Evolutionary conservation across 2,113 vertebrate species (phyloP), one percentile per base, ranked within the genome.

Genomic region (Oncorhynchus masou): DNA sequence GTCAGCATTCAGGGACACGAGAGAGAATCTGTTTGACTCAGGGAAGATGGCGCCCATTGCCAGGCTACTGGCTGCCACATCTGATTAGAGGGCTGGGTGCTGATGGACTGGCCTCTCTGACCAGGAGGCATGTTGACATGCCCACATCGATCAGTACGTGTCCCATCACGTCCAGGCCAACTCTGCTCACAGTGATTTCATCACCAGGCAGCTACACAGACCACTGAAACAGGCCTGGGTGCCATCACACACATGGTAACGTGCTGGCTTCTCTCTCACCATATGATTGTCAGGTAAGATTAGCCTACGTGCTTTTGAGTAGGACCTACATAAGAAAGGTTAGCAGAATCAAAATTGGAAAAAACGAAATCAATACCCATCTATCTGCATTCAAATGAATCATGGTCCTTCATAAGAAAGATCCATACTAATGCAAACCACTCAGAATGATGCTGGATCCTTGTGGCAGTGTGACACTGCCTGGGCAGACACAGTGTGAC

Each of bases 31-130:
- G 60, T 9, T 15, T 69, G 34, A 69, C 68, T 69, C 7, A 39
- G 59, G 59, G 8, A 31, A 34, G 16, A 62, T n/a, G 19, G 48
- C 64, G 8, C 29, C 59, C 70, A 69, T 69, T 66, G 75, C 59
- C n/a, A 19, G 29, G 24, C 25, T n/a, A 51, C 75, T 27, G 75
- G 57, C 25, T 77, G 75, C 60, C 75, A 77, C 31, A 49, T 77
- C 68, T 29, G 39, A 77, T 77, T 34, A 77, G 29, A 19, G 34
- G 25, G 31, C 25, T 27, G 75, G 24, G 69, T 77, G 69, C 19
- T 24, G 69, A 71, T 39, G 9, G 39, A 39, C 39, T 16, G 45
- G 68, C 68, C 68, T n/a, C 11, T 48, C 48, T 69, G 64, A 51
- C 62, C 25, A 27, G 62, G 48, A 60, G 39, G 24, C 75, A 34